phyloP scores from a whole-genome alignment of 1,140 invertebrate species.

The Mycetomoellerius zeteki region DNA sequence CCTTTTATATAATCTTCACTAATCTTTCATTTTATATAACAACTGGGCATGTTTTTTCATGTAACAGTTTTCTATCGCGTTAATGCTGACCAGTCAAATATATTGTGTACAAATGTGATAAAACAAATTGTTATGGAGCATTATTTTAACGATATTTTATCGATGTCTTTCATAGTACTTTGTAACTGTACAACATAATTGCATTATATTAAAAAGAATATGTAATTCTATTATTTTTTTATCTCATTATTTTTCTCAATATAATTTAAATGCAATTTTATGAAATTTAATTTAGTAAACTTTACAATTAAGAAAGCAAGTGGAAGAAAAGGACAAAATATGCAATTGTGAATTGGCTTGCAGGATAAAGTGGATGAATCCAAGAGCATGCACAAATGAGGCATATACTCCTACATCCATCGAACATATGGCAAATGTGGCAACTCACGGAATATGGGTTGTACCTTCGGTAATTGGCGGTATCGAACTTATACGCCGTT shows the following conservation, averaged over 20 bases:
- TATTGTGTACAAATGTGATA: not conserved
- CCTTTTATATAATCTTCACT: constrained; percentile 1
- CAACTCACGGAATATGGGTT: constrained; percentile 96
- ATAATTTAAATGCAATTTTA: not conserved
- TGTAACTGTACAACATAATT: not conserved
- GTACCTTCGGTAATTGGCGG: constrained; percentile 93
- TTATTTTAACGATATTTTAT: constrained; percentile 11
- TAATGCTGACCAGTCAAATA: not conserved
- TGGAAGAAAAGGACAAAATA: not conserved
- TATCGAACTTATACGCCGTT: constrained; percentile 91
- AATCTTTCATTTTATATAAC: constrained; percentile 62
- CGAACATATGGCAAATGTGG: constrained; percentile 96
- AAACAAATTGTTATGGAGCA: not conserved
- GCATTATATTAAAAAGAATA: not conserved
- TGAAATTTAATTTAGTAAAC: not conserved
- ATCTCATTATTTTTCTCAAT: not conserved
- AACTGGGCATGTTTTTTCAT: not conserved
- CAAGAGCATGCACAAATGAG: constrained; percentile 88
- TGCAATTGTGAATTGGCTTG: constrained; percentile 72
- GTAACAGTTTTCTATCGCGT: constrained; percentile 9
- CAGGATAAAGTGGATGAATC: constrained; percentile 92
- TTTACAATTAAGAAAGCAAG: not conserved
- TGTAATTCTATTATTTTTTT: not conserved
- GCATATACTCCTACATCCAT: constrained; percentile 92
- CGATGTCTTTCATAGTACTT: constrained; percentile 4